Evolutionary conservation across 64 coral and sea anemone genomes (phyloP).

Genomic region (Catalaphyllia jardinei): DNA sequence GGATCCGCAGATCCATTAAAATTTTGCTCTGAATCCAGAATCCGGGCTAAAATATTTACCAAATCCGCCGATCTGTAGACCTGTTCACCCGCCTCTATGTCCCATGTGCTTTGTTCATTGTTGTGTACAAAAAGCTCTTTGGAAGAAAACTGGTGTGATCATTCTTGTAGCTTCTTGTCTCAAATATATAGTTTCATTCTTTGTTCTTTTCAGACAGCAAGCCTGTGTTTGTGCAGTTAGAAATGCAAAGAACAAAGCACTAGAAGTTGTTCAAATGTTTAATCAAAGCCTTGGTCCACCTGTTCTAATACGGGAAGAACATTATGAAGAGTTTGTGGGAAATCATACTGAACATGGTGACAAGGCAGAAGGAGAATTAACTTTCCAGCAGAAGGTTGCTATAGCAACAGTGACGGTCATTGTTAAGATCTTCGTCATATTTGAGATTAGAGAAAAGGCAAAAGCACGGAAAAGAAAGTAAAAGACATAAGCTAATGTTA

Average conservation of each 20-base stretch:
- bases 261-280: slow-evolving; percentile 90
- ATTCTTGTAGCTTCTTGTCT: too few species aligned
- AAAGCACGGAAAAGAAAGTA: slow-evolving; percentile 70
- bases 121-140: too few species aligned
- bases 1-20: too few species aligned
- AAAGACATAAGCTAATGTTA: neutral
- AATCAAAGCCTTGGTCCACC: slow-evolving; percentile 90
- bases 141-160: too few species aligned
- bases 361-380: slow-evolving; percentile 32
- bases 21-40: too few species aligned
- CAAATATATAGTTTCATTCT: neutral
- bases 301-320: slow-evolving; percentile 78
- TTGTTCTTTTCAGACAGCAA: slow-evolving; percentile 68
- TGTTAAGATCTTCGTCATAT: slow-evolving; percentile 87
- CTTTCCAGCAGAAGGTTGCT: slow-evolving; percentile 80
- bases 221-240: slow-evolving; percentile 91
- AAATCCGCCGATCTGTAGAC: too few species aligned
- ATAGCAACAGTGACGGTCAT: slow-evolving; percentile 80
- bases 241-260: slow-evolving; percentile 94
- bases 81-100: too few species aligned
- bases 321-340: slow-evolving; percentile 75
- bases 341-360: neutral
- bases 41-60: too few species aligned
- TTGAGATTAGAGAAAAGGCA: slow-evolving; percentile 84
- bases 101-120: too few species aligned